Base-by-base conservation (phyloP, 2,888 invertebrate species). In the Drosophila nr. fundita region DNA sequence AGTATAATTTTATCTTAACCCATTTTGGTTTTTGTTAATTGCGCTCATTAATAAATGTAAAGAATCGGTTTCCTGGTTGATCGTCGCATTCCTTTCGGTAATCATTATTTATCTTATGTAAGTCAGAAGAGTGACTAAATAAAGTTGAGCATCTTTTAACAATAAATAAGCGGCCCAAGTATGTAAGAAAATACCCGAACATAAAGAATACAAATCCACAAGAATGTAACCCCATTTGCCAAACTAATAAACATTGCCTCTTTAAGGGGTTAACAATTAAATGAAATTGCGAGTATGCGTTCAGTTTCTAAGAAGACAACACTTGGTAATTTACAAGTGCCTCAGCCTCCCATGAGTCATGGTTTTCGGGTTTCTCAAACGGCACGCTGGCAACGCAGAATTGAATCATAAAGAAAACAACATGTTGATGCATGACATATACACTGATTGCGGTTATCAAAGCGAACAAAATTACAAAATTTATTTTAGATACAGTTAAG, bases 401-500 rank as follows among this genome's bases (percentile, higher is more conserved):
- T 73, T 66, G 65, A 78, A 76, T 50, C 63, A 78, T 73, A 52
- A 72, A 55, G 38, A 70, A 57, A 29, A 64, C 62, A 42, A 45
- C n/a, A 54, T 29, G 54, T 42, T 64, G 29, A 10, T 36, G 32
- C 60, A 36, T 55, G 34, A 59, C 38, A 59, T 34, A 61, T 27
- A 58, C 38, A 65, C 15, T 45, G 13, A 27, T 21, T 45, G 52
- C 30, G 40, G 49, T 69, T 40, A 45, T 45, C 21, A 24, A 45
- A 50, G 50, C 57, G 53, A 67, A 76, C 74, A 68, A 73, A 71
- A 71, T 68, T 64, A 61, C 49, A 60, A 55, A 67, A 76, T 57
- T 60, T 68, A 80, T 83, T 77, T 75, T 86, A 87, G 78, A 82
- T 81, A 84, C 87, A 84, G 84, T 87, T 87, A 87, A 87, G 84